phyloP scores from a whole-genome alignment of 2,888 invertebrate genomes.

The Coleophora deauratella region DNA sequence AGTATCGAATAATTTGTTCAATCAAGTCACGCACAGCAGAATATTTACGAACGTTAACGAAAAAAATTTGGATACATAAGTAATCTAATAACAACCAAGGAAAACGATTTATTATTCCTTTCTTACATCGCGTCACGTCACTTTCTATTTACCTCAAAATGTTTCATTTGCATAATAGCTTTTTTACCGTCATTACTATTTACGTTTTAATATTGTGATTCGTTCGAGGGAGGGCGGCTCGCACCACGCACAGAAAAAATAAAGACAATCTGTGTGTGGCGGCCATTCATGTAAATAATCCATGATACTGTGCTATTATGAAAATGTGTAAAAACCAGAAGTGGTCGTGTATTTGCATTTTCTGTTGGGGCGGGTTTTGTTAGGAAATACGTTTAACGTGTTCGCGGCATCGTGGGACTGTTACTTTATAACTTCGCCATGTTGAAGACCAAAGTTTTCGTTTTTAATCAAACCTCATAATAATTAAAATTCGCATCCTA shows the following conservation, averaged over 20 bases:
- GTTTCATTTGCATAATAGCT: slow-evolving; percentile 74
- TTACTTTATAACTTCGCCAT: background rate
- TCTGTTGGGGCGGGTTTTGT: slow-evolving; percentile 48
- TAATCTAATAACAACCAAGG: slow-evolving; percentile 49
- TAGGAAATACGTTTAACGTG: slow-evolving; percentile 32
- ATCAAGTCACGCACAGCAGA: slow-evolving; percentile 31
- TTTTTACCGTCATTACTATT: slow-evolving; percentile 69
- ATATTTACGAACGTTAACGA: slow-evolving; percentile 15
- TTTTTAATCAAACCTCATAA: slow-evolving; percentile 9
- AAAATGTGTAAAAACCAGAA: slow-evolving; percentile 55
- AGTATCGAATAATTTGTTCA: background rate
- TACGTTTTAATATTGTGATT: slow-evolving; percentile 69
- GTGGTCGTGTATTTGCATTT: slow-evolving; percentile 55
- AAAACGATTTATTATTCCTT: slow-evolving; percentile 63
- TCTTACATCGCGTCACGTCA: slow-evolving; percentile 62
- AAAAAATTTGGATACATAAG: slow-evolving; percentile 19
- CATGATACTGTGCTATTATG: slow-evolving; percentile 61
- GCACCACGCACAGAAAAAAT: slow-evolving; percentile 71
- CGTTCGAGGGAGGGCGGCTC: slow-evolving; percentile 46
- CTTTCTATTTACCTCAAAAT: slow-evolving; percentile 70
- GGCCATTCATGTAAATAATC: slow-evolving; percentile 72
- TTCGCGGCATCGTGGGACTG: background rate
- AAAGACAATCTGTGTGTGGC: slow-evolving; percentile 68
- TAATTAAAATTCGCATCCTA: slow-evolving; percentile 42
- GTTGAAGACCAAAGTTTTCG: background rate